A percentile compares a stretch with the other conserved stretches of the same genome.
Conservation (phyloP, 2,888 invertebrate species). For the Sinohyriopsis cumingii region DNA sequence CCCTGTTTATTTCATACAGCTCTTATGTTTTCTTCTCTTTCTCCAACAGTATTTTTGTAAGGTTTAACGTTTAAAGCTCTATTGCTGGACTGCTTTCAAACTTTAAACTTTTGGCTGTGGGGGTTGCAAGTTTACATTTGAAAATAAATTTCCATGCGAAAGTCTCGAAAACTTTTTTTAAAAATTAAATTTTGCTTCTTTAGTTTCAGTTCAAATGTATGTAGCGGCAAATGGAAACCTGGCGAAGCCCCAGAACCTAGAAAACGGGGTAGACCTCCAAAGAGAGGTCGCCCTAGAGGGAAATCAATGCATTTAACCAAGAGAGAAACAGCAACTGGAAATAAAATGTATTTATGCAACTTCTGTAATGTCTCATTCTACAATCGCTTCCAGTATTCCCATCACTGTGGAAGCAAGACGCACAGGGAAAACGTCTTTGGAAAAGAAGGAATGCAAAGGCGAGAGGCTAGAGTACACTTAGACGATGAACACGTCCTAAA, state of each 20-base stretch:
- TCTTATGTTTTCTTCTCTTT: too few species aligned
- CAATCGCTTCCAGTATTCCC: slow-evolving; percentile 50
- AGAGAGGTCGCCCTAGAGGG: slow-evolving; percentile 12
- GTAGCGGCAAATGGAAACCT: slow-evolving; percentile 84
- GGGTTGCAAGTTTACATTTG: too few species aligned
- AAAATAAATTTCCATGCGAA: too few species aligned
- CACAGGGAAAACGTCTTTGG: slow-evolving; percentile 37
- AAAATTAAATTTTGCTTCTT: neutral
- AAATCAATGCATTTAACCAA: too few species aligned
- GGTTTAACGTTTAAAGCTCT: too few species aligned
- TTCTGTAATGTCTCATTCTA: slow-evolving; percentile 49
- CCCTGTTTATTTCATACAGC: too few species aligned
- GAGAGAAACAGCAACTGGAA: neutral
- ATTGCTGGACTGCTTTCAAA: too few species aligned
- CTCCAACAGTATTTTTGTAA: too few species aligned
- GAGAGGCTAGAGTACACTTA: neutral
- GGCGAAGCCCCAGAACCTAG: slow-evolving; percentile 73
- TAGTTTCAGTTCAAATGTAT: slow-evolving; percentile 1
- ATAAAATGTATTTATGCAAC: slow-evolving; percentile 36
- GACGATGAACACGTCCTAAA: neutral
- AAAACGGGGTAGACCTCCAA: slow-evolving; percentile 73
- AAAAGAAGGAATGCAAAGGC: neutral
- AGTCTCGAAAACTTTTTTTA: too few species aligned
- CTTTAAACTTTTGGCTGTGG: too few species aligned
- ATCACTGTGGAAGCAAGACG: slow-evolving; percentile 41